Base-by-base conservation (phyloP, 2,113 vertebrate genomes). In the Glaucomys volans region DNA sequence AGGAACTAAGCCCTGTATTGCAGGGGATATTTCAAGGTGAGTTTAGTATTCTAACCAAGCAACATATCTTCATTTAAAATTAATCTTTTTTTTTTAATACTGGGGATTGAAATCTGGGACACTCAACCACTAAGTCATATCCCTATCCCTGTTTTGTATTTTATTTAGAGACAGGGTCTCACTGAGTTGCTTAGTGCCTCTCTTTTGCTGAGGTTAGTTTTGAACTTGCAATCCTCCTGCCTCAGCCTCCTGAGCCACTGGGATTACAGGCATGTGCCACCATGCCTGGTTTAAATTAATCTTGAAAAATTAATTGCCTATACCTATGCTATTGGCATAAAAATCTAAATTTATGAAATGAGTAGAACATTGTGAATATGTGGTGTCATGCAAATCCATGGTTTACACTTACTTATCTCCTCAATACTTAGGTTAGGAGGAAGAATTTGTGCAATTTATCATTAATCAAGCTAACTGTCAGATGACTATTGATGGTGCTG, bases 301-400 rank as follows among this genome's bases (percentile, higher is more conserved):
- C 28, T 92, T 69, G 35, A 95, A 91, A 90, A 83, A 44, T 77
- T 69, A 77, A 8, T 79, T 97, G 44, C 13, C 6, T 52, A n/a
- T 12, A 66, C 24, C n/a, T 16, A 91, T 82, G 59, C 3, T 82
- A 72, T 59, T 54, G 8, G 12, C 50, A 62, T 3, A 57, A 71
- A 52, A 96, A n/a, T 72, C 42, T 52, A 83, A 86, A 62, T 87
- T 81, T 82, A 77, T 83, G 40, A 64, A 89, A 74, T 5, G 52
- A 54, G 24, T 66, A 67, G 22, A 47, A 30, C 69, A 44, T 0
- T 54, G 1, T 93, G 26, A 88, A 74, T 57, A 59, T 24, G 67
- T 71, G 69, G 18, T n/a, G 57, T 4, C 12, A 76, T 4, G 2
- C 52, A 37, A 54, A 93, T 83, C 12, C 37, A 87, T 5, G 22